Evolutionary conservation across 2,888 invertebrate species (phyloP).

Genomic region (Troides helena): DNA sequence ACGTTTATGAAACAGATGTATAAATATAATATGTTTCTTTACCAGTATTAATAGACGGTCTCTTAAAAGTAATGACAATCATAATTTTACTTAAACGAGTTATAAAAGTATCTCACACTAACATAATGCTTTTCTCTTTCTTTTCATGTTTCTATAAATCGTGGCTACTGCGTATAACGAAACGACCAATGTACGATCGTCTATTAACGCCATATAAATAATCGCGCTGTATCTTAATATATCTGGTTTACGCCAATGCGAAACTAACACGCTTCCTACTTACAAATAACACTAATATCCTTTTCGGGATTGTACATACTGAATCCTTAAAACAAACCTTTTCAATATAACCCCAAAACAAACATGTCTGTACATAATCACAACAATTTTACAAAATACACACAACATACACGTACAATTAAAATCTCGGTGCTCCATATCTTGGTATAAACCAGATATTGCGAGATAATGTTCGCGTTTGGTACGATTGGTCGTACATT

Average conservation of each 20-base stretch:
- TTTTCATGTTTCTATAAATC: slow-evolving; percentile 80
- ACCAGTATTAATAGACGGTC: neutral
- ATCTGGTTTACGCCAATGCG: slow-evolving; percentile 77
- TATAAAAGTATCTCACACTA: slow-evolving; percentile 69
- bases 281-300: slow-evolving; percentile 45
- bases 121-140: slow-evolving; percentile 78
- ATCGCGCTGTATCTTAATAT: slow-evolving; percentile 68
- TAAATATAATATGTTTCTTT: neutral
- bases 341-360: slow-evolving; percentile 8
- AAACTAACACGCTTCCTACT: slow-evolving; percentile 72
- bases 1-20: neutral
- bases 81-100: slow-evolving; percentile 45
- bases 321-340: slow-evolving; percentile 31
- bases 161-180: slow-evolving; percentile 68
- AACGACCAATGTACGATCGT: slow-evolving; percentile 58
- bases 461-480: slow-evolving; percentile 90
- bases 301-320: slow-evolving; percentile 53
- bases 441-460: slow-evolving; percentile 85
- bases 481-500: slow-evolving; percentile 98
- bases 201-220: slow-evolving; percentile 58
- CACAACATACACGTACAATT: slow-evolving; percentile 13
- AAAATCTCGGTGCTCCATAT: slow-evolving; percentile 24
- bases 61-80: slow-evolving; percentile 7
- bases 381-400: slow-evolving; percentile 1
- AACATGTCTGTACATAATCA: slow-evolving; percentile 25